phyloP scores from a whole-genome alignment of 1,140 invertebrate genomes.

The Bombus picipes region DNA sequence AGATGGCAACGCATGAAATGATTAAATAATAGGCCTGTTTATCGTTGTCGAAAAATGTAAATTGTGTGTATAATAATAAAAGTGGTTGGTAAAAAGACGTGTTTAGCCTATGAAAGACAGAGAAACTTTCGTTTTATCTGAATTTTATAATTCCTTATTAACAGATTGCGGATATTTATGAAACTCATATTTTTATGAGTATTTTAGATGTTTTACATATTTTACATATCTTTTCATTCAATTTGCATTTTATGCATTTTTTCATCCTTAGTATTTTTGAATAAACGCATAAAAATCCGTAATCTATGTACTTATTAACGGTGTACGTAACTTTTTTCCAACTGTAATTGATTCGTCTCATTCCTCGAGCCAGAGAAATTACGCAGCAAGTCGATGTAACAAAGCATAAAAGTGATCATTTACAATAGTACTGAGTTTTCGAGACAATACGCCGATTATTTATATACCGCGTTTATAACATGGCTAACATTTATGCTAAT shows the following conservation, averaged over 20 bases:
- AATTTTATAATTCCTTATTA: not conserved
- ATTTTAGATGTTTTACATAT: not conserved
- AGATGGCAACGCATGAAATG: not conserved
- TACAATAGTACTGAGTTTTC: constrained; percentile 25
- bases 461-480: constrained; percentile 38
- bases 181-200: not conserved
- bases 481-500: constrained; percentile 48
- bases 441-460: constrained; percentile 50
- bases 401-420: constrained; percentile 8
- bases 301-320: not conserved
- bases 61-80: not conserved
- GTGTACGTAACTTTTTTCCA: not conserved
- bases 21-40: constrained; percentile 1
- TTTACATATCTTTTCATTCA: not conserved
- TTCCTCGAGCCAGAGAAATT: constrained; percentile 7
- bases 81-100: not conserved
- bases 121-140: not conserved
- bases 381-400: not conserved
- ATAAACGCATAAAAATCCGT: not conserved
- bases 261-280: not conserved
- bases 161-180: not conserved
- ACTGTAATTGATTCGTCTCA: not conserved
- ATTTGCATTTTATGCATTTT: not conserved
- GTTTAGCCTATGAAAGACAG: not conserved
- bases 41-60: constrained; percentile 6